These are phyloP conservation scores for Oryzias sinensis DNA, from an alignment of 2,797 vertebrate genomes.

Conservation along the genomic window DNA sequence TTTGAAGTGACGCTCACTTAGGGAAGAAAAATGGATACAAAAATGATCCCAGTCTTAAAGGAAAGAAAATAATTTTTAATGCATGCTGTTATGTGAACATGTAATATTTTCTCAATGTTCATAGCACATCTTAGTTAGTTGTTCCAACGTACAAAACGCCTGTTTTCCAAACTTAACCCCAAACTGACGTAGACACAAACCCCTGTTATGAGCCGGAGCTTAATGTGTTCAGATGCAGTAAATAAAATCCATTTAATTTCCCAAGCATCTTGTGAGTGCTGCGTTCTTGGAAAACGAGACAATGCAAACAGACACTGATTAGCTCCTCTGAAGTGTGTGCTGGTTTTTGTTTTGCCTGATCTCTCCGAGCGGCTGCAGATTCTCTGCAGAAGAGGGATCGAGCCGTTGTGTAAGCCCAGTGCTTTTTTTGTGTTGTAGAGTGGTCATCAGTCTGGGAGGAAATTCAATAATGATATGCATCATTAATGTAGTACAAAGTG, in stretches of 20 bases:
- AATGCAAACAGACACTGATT: background rate
- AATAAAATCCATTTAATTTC: constrained; percentile 6
- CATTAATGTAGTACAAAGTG: background rate
- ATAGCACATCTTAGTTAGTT: background rate
- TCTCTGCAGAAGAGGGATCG: background rate
- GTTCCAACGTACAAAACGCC: background rate
- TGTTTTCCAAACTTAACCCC: background rate
- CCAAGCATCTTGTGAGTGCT: background rate
- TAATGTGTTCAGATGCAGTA: constrained; percentile 1
- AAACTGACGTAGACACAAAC: background rate
- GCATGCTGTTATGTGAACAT: background rate
- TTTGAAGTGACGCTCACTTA: too few relatives aligned
- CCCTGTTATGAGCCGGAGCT: background rate
- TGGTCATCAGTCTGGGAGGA: background rate
- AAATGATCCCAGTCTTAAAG: background rate
- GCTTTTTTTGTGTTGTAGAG: background rate
- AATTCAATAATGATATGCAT: constrained; percentile 4
- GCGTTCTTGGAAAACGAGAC: constrained; percentile 1
- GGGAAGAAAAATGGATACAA: background rate
- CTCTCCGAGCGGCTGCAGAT: background rate
- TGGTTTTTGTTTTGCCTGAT: background rate
- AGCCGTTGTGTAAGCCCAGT: background rate
- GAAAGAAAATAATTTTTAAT: background rate
- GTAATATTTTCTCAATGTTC: background rate
- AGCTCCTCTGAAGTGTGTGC: background rate